Evolutionary conservation across 2,797 vertebrate species (phyloP).

Genomic region (Pterois miles): DNA sequence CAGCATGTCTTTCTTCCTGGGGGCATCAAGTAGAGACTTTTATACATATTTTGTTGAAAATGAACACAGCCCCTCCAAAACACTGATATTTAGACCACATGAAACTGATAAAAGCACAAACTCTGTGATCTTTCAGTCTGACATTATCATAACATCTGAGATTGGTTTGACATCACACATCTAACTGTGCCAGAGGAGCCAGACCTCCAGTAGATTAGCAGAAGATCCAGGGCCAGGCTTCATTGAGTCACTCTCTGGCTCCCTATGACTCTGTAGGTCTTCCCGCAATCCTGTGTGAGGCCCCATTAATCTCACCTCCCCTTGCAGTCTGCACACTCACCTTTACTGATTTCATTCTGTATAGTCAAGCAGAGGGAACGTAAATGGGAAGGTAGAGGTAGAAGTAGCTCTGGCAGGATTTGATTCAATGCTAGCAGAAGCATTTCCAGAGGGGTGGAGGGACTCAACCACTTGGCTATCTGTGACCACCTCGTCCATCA

Average conservation of each 20-base stretch:
- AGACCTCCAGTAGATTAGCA: constrained; percentile 54
- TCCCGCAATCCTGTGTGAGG: constrained; percentile 45
- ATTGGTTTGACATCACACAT: constrained; percentile 7
- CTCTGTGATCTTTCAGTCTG: constrained; percentile 1
- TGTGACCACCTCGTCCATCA: constrained; percentile 60
- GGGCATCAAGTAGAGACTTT: no score
- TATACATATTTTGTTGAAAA: background rate
- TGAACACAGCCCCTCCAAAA: background rate
- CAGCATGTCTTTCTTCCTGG: no score
- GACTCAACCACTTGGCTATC: constrained; percentile 18
- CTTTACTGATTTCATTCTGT: constrained; percentile 40
- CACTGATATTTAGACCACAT: background rate
- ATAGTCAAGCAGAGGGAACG: constrained; percentile 16
- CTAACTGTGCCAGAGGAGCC: constrained; percentile 27
- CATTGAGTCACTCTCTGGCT: constrained; percentile 44
- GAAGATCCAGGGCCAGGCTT: constrained; percentile 44
- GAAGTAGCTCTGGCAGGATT: constrained; percentile 30
- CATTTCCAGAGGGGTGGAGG: constrained; percentile 11
- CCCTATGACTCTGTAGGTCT: constrained; percentile 47
- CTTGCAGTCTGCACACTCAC: constrained; percentile 36
- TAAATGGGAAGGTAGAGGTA: constrained; percentile 5
- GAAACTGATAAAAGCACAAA: background rate
- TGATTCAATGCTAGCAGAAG: constrained; percentile 40
- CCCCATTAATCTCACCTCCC: constrained; percentile 57
- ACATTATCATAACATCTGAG: constrained; percentile 13